phyloP scores from a whole-genome alignment of 2,888 invertebrate genomes.

The Xestobium rufovillosum region DNA sequence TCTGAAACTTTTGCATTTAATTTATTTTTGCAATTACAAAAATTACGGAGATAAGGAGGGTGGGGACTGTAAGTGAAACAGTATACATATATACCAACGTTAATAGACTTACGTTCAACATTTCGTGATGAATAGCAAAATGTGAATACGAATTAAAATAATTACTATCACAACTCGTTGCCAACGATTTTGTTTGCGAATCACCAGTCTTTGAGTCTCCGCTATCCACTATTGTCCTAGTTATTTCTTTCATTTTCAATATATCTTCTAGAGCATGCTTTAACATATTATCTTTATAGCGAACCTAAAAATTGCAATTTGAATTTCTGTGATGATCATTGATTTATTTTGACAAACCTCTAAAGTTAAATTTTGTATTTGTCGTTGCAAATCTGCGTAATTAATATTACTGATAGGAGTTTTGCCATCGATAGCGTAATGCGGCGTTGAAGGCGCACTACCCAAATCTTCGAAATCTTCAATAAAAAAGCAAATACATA shows the following conservation, averaged over 20 bases:
- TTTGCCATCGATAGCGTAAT: slow-evolving; percentile 43
- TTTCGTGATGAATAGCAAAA: slow-evolving; percentile 88
- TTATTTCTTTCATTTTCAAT: slow-evolving; percentile 52
- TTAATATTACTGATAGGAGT: slow-evolving; percentile 40
- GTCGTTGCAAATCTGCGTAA: slow-evolving; percentile 39
- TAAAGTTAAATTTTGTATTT: slow-evolving; percentile 38
- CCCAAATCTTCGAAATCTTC: slow-evolving; percentile 48
- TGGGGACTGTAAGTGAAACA: too few species aligned
- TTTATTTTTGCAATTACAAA: too few species aligned
- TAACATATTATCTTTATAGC: slow-evolving; percentile 52
- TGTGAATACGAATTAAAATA: slow-evolving; percentile 83
- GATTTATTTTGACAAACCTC: slow-evolving; percentile 29
- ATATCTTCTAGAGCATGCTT: slow-evolving; percentile 56
- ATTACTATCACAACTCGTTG: slow-evolving; percentile 61
- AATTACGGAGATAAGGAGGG: too few species aligned
- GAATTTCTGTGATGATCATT: slow-evolving; percentile 6
- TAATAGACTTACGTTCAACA: slow-evolving; percentile 63
- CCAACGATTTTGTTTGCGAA: slow-evolving; percentile 43
- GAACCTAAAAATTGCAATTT: slow-evolving; percentile 47
- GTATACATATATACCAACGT: background rate
- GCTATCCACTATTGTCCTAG: slow-evolving; percentile 48
- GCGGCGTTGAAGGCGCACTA: slow-evolving; percentile 42
- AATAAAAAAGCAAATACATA: slow-evolving; percentile 18
- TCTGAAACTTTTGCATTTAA: background rate
- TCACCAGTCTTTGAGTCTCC: slow-evolving; percentile 28